Evolutionary conservation across 2,888 invertebrate genomes (phyloP), one percentile per base, ranked within the genome.

Genomic region (Synanthedon tipuliformis): DNA sequence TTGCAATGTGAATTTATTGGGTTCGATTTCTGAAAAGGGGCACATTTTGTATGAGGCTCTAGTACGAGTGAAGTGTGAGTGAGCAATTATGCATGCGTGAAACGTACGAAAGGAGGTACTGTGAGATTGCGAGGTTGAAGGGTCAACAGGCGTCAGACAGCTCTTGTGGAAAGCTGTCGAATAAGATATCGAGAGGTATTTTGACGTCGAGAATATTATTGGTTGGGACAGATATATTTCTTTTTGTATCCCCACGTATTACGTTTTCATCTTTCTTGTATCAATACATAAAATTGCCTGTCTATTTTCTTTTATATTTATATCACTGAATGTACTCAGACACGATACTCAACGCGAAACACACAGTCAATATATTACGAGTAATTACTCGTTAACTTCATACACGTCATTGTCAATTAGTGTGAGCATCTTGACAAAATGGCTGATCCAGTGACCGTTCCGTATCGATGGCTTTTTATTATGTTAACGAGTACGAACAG

Each of bases 131-230:
- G 63, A 67, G 78, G 75, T 78, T 75, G 67, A 48, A 64, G 65
- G 80, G 80, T 80, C 81, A 81, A 75, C 71, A 71, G 71, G 73
- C 75, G 69, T 68, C 64, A 68, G 75, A 73, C 73, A 72, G 68
- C 68, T 68, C 73, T 75, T 63, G 61, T 66, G 68, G 65, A 63
- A 59, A 63, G 62, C 40, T 59, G 64, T 59, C 69, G 69, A 69
- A 71, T 73, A 73, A 73, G 71, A 71, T 73, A 75, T 73, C 70
- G 68, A 70, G 67, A 65, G 64, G 66, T 49, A 23, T 49, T 49
- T 49, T 23, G 49, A 49, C 50, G 50, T 54, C 16, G 48, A 53
- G 52, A 56, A 56, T 53, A 53, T 51, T 50, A 56, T 54, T 52
- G 49, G 45, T 45, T 4, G 15, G 45, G 13, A 45, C 49, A 15